Evolutionary conservation across 1,140 invertebrate genomes (phyloP).

Genomic region (Drosophila erecta): DNA sequence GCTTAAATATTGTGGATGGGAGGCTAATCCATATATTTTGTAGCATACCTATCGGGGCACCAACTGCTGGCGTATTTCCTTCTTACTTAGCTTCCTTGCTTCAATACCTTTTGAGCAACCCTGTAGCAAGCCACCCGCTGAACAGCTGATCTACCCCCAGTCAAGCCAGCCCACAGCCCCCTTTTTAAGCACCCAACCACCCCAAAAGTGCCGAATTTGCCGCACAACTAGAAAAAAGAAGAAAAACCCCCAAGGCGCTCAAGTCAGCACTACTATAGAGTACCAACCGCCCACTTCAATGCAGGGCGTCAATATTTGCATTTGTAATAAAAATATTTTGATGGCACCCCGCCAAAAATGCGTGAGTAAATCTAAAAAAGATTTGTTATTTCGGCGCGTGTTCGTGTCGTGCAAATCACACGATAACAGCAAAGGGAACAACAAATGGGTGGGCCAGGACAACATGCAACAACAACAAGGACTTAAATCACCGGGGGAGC

Average conservation of each 20-base stretch:
- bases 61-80: too few relatives aligned
- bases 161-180: not conserved
- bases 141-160: constrained; percentile 21
- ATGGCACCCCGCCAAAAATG: constrained; percentile 66
- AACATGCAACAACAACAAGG: constrained; percentile 35
- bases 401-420: constrained; percentile 60
- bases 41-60: not conserved
- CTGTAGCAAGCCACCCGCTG: not conserved
- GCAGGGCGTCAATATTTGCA: constrained; percentile 78
- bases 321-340: constrained; percentile 84
- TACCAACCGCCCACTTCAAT: not conserved
- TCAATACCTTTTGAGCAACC: constrained; percentile 13
- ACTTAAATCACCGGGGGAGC: constrained; percentile 1
- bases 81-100: too few relatives aligned
- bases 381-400: constrained; percentile 73
- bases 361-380: constrained; percentile 79
- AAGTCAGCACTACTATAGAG: constrained; percentile 33
- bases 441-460: constrained; percentile 31
- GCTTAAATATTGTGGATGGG: not conserved
- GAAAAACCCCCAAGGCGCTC: constrained; percentile 24
- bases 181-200: not conserved
- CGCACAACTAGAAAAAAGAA: constrained; percentile 8
- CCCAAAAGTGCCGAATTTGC: constrained; percentile 34
- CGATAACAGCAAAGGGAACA: constrained; percentile 26
- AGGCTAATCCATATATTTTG: rapidly evolving